Base-by-base conservation (phyloP, 2,888 invertebrate genomes). In the Melanargia galathea region DNA sequence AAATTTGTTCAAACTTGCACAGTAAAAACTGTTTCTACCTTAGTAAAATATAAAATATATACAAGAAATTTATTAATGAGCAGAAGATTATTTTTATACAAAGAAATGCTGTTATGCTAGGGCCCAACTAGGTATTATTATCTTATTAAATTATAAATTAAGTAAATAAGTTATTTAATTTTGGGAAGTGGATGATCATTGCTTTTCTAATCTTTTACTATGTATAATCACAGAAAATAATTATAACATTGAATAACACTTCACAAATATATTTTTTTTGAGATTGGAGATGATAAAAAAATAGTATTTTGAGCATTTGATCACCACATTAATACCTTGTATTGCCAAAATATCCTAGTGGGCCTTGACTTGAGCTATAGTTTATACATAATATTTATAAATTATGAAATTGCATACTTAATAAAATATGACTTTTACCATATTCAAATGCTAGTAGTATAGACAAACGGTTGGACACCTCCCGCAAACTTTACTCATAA, bases 101-200 rank as follows among this genome's bases (percentile, higher is more conserved):
- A 73, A 81, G 73, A 87, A 86, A 87, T 87, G 85, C 85, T 87
- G 82, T 46, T 45, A 30, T 45, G 54, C 49, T 60, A 49, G 58
- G 57, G 61, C 43, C 57, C 33, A 35, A 59, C 61, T 61, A 54
- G 56, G 38, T 16, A 40, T 57, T 46, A 16, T 26, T n/a, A 35
- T 30, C 2, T 13, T 16, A 13, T 52, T 6, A 13, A 38, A n/a
- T 6, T n/a, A 43, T 43, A 18, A 43, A 43, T 43, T 43, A 43
- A 18, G 18, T 43, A 18, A 3, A n/a, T 40, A 43, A 0, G 0
- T 18, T 7, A 18, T 2, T 18, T 40, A 16, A 6, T 40, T 43
- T 43, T 18, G 8, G 16, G 43, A 18, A 43, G 43, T 43, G 43
- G 43, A 43, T 10, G 43, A 43, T 43, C 43, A 43, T 43, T 43